Conservation (phyloP, 2,113 vertebrate species). For the Coptodon bakossiorum region DNA sequence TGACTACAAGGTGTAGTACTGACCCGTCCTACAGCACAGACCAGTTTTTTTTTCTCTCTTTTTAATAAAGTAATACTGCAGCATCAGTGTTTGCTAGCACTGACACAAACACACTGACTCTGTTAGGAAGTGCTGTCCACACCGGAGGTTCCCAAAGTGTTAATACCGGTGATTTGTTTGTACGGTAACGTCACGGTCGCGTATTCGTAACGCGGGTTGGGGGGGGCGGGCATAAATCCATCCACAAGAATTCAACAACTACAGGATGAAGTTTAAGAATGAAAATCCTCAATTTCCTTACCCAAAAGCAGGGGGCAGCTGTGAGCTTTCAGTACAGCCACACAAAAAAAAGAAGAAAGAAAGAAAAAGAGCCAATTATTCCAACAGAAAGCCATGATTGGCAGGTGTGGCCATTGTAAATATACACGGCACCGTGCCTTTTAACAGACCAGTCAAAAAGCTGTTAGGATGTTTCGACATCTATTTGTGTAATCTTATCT, state of each 20-base stretch:
- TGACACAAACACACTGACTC: constrained; percentile 2
- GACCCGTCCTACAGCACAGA: background rate
- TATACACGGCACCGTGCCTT: background rate
- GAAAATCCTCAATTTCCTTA: background rate
- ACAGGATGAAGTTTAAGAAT: background rate
- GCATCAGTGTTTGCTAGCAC: constrained; percentile 1
- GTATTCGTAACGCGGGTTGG: background rate
- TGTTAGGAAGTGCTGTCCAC: background rate
- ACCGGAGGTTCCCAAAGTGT: background rate
- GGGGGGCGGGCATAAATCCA: background rate
- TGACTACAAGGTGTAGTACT: background rate
- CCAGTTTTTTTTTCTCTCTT: background rate
- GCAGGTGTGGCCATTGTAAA: background rate
- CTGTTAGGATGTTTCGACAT: constrained; percentile 14
- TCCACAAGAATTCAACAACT: background rate
- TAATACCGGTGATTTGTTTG: background rate
- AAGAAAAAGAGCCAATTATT: background rate
- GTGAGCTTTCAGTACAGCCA: background rate
- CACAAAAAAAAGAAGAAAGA: background rate
- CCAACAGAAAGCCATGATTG: background rate
- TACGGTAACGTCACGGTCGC: background rate
- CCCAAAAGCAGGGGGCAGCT: background rate
- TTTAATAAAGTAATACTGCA: constrained; percentile 1
- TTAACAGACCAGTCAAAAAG: background rate
- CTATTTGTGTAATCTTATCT: constrained; percentile 34